Percentiles rank a stretch among this genome's conserved stretches.
Conservation (phyloP, 2,888 invertebrate genomes). For the Orthosia incerta region DNA sequence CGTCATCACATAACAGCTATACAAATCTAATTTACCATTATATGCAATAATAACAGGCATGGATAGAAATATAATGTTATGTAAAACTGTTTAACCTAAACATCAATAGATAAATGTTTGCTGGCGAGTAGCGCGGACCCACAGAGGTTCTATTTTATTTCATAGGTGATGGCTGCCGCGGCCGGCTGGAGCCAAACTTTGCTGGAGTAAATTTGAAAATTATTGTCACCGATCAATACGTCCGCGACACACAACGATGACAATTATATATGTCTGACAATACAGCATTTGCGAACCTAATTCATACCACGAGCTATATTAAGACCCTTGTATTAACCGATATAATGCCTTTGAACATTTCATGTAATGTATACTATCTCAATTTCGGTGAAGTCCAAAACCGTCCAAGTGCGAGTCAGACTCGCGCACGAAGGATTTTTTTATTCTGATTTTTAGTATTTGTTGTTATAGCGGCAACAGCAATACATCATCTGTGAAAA, state of each 20-base stretch:
- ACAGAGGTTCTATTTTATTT: slow-evolving; percentile 31
- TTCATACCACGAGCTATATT: slow-evolving; percentile 17
- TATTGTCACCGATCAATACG: slow-evolving; percentile 55
- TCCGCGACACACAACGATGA: slow-evolving; percentile 34
- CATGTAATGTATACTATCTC: not conserved
- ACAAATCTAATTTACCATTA: not conserved
- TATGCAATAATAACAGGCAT: not conserved
- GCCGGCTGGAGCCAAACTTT: slow-evolving; percentile 54
- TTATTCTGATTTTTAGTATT: too few species aligned
- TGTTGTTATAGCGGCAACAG: too few species aligned
- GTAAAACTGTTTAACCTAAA: slow-evolving; percentile 1
- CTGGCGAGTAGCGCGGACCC: not conserved
- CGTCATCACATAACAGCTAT: not conserved
- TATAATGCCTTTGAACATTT: slow-evolving; percentile 9
- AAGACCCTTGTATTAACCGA: slow-evolving; percentile 2
- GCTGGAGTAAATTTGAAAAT: slow-evolving; percentile 56
- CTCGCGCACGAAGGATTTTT: too few species aligned
- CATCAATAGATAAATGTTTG: not conserved
- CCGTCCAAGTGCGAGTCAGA: too few species aligned
- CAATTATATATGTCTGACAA: slow-evolving; percentile 28
- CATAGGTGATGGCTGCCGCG: slow-evolving; percentile 27
- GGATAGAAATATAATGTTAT: not conserved
- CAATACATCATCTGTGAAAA: too few species aligned
- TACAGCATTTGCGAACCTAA: slow-evolving; percentile 20
- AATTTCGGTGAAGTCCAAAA: slow-evolving; percentile 5